Conservation (phyloP, 2,797 vertebrate genomes). For the Pipistrellus pipistrellus region DNA sequence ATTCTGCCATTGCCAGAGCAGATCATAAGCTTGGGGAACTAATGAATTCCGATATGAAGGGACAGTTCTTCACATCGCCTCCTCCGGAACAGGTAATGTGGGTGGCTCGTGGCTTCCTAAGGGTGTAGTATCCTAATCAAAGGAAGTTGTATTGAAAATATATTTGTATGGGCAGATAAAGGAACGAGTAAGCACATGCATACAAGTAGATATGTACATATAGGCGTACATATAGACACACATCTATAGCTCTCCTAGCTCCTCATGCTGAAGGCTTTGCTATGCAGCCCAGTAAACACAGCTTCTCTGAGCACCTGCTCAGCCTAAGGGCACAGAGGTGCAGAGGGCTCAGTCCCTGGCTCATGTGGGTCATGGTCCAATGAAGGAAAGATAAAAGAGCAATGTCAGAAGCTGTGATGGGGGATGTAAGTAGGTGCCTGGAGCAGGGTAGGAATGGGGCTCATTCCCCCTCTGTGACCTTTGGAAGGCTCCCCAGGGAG, state of each 20-base stretch:
- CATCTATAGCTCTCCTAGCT: neutral
- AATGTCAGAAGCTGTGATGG: neutral
- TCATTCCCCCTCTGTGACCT: neutral
- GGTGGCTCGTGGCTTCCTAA: neutral
- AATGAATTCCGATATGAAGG: slow-evolving; percentile 36
- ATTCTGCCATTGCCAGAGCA: neutral
- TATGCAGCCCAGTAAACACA: neutral
- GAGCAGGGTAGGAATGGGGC: neutral
- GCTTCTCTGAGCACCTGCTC: neutral
- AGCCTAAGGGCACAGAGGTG: neutral
- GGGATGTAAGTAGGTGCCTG: fast-evolving
- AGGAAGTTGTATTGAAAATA: neutral
- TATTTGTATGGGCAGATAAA: neutral
- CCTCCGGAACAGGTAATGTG: neutral
- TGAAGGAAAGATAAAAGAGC: neutral
- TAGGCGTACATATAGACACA: fast-evolving
- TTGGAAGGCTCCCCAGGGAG: neutral
- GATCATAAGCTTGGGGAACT: slow-evolving; percentile 38
- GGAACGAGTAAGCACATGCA: neutral
- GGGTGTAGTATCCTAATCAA: neutral
- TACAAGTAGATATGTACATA: neutral
- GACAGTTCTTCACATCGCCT: neutral
- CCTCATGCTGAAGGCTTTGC: neutral
- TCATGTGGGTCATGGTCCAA: neutral
- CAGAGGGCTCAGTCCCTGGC: neutral